Evolutionary conservation across 2,888 invertebrate genomes (phyloP), one percentile per base, ranked within the genome.

Genomic region (Drosophila parthenogenetica): DNA sequence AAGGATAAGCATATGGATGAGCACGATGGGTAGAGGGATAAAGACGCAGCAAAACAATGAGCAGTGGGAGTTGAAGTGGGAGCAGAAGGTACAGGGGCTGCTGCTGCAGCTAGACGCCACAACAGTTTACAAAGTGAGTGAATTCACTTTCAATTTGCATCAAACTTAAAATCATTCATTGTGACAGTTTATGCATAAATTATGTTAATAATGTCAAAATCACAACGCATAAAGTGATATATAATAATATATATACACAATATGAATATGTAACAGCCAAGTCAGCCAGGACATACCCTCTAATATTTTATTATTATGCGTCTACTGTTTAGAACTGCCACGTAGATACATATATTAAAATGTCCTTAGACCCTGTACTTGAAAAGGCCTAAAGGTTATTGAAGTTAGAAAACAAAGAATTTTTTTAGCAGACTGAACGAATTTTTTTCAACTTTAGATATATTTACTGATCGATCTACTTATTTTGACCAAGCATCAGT

Each of bases 171-270:
- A 85, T 69, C 64, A 91, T 90, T 85, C 86, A 79, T 89, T 90
- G 79, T 89, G 92, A 90, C 91, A 86, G 89, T 76, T 46, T 89
- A 87, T 90, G 90, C 90, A 92, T 92, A 92, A 91, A 91, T 92
- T 92, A 92, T 91, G 91, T 85, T 92, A 92, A 92, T 91, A 88
- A 89, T 90, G 89, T 84, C 73, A 88, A 90, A 90, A 90, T 90
- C 81, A 81, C 77, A 65, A 72, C 69, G 71, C 79, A 78, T 73
- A 63, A 54, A 63, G 60, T 75, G 63, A 55, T 60, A 79, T 29
- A 29, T 29, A 29, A 29, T 8, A 35, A 13, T 35, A 35, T 35
- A 35, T 35, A 11, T 29, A 29, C 29, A 29, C 29, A 29, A 8
- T 29, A 90, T 90, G 90, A 90, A 90, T 90, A 90, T 90, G 81